Percentiles rank a stretch among this genome's conserved stretches.
phyloP scores from a whole-genome alignment of 2,797 vertebrate genomes.

The Basileuterus tristriatus region DNA sequence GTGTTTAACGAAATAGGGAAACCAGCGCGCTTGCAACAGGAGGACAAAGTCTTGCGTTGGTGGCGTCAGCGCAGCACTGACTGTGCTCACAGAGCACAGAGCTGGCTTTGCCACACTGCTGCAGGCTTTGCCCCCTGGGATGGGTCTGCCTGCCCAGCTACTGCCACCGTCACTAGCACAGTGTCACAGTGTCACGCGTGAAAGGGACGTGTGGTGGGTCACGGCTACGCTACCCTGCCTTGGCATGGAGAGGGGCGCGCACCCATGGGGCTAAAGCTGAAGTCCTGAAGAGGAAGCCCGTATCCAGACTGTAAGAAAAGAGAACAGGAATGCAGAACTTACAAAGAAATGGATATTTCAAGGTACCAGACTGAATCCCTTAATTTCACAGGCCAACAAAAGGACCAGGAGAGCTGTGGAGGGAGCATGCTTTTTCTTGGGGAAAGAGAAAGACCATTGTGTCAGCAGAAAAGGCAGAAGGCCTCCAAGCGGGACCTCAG shows the following conservation, averaged over 20 bases:
- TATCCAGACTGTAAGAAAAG: conserved; percentile 66
- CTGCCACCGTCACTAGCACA: neutral
- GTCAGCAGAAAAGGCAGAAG: neutral
- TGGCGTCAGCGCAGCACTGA: neutral
- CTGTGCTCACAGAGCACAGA: neutral
- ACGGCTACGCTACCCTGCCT: conserved; percentile 54
- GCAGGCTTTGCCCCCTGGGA: neutral
- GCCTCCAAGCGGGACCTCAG: neutral
- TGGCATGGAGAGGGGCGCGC: conserved; percentile 3
- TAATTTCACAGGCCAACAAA: conserved; percentile 44
- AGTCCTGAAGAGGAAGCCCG: conserved; percentile 58
- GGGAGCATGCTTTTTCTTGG: conserved; percentile 37
- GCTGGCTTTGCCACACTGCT: neutral
- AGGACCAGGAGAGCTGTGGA: conserved; percentile 44
- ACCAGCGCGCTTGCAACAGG: neutral
- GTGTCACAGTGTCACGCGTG: neutral
- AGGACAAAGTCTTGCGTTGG: neutral
- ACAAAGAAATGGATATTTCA: conserved; percentile 61
- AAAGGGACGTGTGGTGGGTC: neutral
- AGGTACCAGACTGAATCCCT: conserved; percentile 40
- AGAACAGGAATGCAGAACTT: conserved; percentile 66
- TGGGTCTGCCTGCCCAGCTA: conserved; percentile 23
- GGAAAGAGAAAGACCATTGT: conserved; percentile 44
- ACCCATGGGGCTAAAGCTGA: conserved; percentile 45
- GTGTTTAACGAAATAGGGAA: neutral